Evolutionary conservation across 2,888 invertebrate genomes (phyloP), one percentile per base, ranked within the genome.

Genomic region (Cephus sareptanus): DNA sequence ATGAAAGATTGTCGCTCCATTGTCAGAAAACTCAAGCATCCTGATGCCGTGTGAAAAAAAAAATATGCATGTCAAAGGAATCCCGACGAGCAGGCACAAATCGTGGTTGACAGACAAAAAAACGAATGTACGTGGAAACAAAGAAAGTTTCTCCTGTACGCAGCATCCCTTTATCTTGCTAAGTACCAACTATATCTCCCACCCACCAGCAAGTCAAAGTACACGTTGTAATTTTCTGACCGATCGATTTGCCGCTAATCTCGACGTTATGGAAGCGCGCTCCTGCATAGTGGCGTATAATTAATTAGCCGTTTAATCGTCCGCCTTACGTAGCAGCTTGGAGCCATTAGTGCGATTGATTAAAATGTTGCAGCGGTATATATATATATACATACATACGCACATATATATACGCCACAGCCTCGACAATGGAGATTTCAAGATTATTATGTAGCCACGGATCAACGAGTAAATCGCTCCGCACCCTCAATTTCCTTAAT

Each of bases 301-400:
- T 71, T 71, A 71, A 71, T 71, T 71, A 71, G 33, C 71, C 71
- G 71, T 71, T 71, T 33, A 71, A 33, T 71, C 71, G 31, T 71
- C 71, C 12, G 33, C 31, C 56, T 31, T 33, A 33, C 71, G 71
- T 31, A 71, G 33, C 71, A 33, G 15, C 33, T 13, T 31, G 15
- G 11, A 33, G 30, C 31, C 71, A 71, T 71, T 71, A 71, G 71
- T 33, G 71, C 71, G 12, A 71, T 71, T 71, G 71, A 71, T 71
- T 71, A 71, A 71, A 71, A 71, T 15, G 71, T 71, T 71, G 71
- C 4, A 31, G 31, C 9, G 13, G 71, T 33, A 15, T 33, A 11
- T 56, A 33, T 71, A 30, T 33, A 15, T 15, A 23, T 1, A 4
- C 6, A 11, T 4, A 15, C 9, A 15, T 0, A 15, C 2, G 11